Conservation (phyloP, 1,140 invertebrate genomes). For the Megalopta genalis region DNA sequence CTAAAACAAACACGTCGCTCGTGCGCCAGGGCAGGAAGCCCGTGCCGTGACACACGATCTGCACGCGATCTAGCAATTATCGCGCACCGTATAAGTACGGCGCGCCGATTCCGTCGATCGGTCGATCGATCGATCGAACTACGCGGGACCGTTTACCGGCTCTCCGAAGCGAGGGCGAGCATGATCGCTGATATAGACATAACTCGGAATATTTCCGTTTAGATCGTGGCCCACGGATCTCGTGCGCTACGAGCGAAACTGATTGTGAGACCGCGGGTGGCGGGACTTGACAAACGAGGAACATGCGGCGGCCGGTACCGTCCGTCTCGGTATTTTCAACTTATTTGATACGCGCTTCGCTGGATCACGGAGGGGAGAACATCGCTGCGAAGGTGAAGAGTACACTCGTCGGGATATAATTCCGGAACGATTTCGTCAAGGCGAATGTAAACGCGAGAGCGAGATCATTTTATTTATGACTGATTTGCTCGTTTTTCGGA, state of each 20-base stretch:
- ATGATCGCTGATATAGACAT: slow-evolving; percentile 51
- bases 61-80: slow-evolving; percentile 65
- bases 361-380: neutral
- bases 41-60: slow-evolving; percentile 12
- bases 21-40: neutral
- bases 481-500: neutral
- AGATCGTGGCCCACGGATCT: neutral
- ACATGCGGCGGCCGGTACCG: neutral
- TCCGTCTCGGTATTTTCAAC: neutral
- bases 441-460: neutral
- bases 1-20: slow-evolving; percentile 10
- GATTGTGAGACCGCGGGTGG: neutral
- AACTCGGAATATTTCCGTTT: slow-evolving; percentile 36
- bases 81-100: slow-evolving; percentile 20
- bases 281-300: slow-evolving; percentile 33
- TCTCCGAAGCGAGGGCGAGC: neutral
- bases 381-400: neutral
- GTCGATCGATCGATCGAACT: slow-evolving; percentile 44
- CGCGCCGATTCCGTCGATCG: neutral
- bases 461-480: neutral
- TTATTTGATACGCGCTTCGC: neutral
- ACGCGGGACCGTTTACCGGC: slow-evolving; percentile 40
- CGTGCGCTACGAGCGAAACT: neutral
- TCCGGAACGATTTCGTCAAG: neutral
- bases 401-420: no score